A percentile compares a stretch with the other conserved stretches of the same genome.
These are phyloP conservation scores for Cordylochernes scorpioides DNA, from an alignment of 2,888 invertebrate species.

Conservation along the genomic window DNA sequence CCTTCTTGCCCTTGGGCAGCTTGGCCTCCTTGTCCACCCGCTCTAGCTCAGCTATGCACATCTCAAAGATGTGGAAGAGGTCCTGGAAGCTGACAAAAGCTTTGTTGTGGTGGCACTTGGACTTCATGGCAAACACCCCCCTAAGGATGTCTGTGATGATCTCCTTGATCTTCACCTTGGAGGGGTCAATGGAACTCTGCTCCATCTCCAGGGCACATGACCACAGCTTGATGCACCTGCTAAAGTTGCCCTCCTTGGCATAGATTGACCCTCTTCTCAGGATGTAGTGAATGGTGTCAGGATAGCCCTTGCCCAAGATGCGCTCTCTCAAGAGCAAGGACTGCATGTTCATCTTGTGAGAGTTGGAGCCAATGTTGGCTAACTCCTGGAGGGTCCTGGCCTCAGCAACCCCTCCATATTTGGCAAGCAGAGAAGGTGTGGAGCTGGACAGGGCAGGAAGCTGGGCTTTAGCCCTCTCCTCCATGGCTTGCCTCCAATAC, in stretches of 20 bases:
- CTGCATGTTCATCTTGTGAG: conserved; percentile 85
- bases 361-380: conserved; percentile 63
- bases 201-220: conserved; percentile 91
- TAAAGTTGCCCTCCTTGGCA: conserved; percentile 78
- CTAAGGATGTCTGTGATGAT: too few species aligned
- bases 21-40: conserved; percentile 16
- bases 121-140: too few species aligned
- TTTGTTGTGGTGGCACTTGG: too few species aligned
- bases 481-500: conserved; percentile 72
- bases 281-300: conserved; percentile 86
- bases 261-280: conserved; percentile 75
- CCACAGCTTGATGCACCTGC: conserved; percentile 68
- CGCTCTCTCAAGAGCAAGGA: conserved; percentile 60
- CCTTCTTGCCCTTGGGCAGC: conserved; percentile 34
- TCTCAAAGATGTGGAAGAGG: too few species aligned
- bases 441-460: conserved; percentile 4
- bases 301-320: conserved; percentile 69
- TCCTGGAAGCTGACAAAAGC: too few species aligned
- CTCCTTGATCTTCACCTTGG: too few species aligned
- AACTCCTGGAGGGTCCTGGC: conserved; percentile 47
- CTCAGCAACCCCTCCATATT: conserved; percentile 66
- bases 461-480: conserved; percentile 34
- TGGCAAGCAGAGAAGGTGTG: conserved; percentile 37
- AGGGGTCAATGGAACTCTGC: conserved; percentile 68
- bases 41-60: too few species aligned